phyloP scores from a whole-genome alignment of 1,140 invertebrate genomes.

The Rhyzopertha dominica region DNA sequence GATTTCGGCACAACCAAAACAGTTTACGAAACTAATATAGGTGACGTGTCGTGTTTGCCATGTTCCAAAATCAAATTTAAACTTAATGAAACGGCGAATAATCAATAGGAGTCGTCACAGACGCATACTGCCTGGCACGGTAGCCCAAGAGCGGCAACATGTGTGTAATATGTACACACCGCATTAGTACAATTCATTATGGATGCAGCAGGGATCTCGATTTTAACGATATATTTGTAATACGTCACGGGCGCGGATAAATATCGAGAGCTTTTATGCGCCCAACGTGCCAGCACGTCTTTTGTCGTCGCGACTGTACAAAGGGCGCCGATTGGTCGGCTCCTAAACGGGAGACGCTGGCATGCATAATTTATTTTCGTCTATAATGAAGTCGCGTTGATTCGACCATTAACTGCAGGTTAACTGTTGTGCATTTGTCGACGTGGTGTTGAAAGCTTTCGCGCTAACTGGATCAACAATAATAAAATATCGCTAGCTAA shows the following conservation, averaged over 20 bases:
- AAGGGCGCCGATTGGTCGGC: slow-evolving; percentile 8
- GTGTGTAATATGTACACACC: slow-evolving; percentile 21
- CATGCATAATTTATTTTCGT: too few species aligned
- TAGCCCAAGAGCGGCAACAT: slow-evolving; percentile 15
- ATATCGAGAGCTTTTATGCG: too few species aligned
- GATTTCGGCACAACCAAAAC: too few species aligned
- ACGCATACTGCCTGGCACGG: slow-evolving; percentile 21
- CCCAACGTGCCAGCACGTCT: slow-evolving; percentile 1
- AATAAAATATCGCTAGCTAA: too few species aligned
- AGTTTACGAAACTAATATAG: too few species aligned
- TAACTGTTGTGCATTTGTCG: too few species aligned
- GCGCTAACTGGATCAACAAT: too few species aligned
- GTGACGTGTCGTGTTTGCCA: neutral
- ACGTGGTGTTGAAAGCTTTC: too few species aligned
- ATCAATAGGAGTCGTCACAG: neutral
- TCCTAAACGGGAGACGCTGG: too few species aligned
- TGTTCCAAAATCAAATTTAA: neutral
- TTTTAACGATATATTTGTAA: slow-evolving; percentile 28
- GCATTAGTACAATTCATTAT: slow-evolving; percentile 23
- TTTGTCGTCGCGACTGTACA: slow-evolving; percentile 5
- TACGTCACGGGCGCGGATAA: slow-evolving; percentile 21
- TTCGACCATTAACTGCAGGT: too few species aligned
- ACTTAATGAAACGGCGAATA: slow-evolving; percentile 2
- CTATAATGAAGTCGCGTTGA: too few species aligned
- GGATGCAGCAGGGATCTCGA: slow-evolving; percentile 23